These are phyloP conservation scores for Podocnemis expansa DNA, from an alignment of 2,113 vertebrate genomes.

Conservation along the genomic window DNA sequence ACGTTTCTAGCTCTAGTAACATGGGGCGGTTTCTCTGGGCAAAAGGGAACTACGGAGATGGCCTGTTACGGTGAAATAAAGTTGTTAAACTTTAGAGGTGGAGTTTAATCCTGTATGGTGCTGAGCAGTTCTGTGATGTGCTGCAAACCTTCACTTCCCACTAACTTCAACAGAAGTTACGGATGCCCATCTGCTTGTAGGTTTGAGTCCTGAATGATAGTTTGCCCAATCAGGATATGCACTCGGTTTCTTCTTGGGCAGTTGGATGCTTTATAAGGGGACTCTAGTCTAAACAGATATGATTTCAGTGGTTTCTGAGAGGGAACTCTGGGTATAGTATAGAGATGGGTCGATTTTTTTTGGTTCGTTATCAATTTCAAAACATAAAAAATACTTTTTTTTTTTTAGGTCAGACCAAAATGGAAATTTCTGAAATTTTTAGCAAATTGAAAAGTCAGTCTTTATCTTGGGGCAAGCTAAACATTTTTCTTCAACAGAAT, in stretches of 20 bases:
- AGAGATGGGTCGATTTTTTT: not conserved
- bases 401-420: not conserved
- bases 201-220: not conserved
- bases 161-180: not conserved
- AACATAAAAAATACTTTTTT: not conserved
- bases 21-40: not conserved
- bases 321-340: not conserved
- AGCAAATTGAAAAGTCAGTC: not conserved
- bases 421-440: not conserved
- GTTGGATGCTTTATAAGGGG: not conserved
- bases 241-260: not conserved
- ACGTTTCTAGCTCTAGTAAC: not conserved
- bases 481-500: not conserved
- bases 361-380: not conserved
- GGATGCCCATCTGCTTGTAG: not conserved
- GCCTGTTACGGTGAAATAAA: not conserved
- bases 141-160: not conserved
- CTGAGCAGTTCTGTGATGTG: not conserved
- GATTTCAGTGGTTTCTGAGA: not conserved
- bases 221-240: not conserved
- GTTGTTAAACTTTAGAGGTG: not conserved
- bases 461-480: not conserved
- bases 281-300: not conserved
- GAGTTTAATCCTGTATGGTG: not conserved
- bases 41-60: rapidly evolving